Evolutionary conservation across 2,113 vertebrate genomes (phyloP), one percentile per base, ranked within the genome.

Genomic region (Elanoides forficatus): DNA sequence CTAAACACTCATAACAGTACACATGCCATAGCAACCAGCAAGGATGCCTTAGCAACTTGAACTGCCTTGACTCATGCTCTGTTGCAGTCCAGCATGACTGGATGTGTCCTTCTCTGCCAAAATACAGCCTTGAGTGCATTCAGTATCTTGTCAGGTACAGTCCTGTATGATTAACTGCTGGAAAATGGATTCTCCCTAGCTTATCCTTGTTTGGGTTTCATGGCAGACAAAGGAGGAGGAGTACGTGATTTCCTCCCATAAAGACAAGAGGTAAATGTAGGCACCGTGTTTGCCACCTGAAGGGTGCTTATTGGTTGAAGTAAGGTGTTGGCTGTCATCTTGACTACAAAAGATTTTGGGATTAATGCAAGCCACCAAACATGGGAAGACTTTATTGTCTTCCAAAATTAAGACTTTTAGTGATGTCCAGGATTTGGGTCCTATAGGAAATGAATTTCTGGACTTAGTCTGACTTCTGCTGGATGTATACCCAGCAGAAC

Each of bases 11-110:
- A 0, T 75, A 79, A 32, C n/a, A 55, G 20, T 45, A 40, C 73
- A 25, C 60, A 11, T 86, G n/a, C 87, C 86, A 36, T 94, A 94
- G 87, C 95, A 98, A 96, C 85, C 84, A 81, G 63, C 40, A 60
- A 75, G n/a, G 63, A 32, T 95, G 53, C 66, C 74, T 78, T 90
- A 88, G 89, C 87, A 94, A 74, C 79, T 73, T 72, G 71, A 59
- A 58, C 40, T 90, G 85, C 2, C 26, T 91, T 62, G 40, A n/a
- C 48, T 89, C 11, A 4, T 48, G 89, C 72, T 94, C 91, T 79
- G n/a, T 55, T 83, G 70, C 80, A 81, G 45, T 27, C 32, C 25
- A 7, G 58, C 11, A 12, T 42, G 53, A 42, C 63, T 95, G 68
- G 84, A 36, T 42, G 32, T 42, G 36, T 86, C 55, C 78, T 13